Base-by-base conservation (phyloP, 1,140 invertebrate species). In the Neocloeon triangulifer region DNA sequence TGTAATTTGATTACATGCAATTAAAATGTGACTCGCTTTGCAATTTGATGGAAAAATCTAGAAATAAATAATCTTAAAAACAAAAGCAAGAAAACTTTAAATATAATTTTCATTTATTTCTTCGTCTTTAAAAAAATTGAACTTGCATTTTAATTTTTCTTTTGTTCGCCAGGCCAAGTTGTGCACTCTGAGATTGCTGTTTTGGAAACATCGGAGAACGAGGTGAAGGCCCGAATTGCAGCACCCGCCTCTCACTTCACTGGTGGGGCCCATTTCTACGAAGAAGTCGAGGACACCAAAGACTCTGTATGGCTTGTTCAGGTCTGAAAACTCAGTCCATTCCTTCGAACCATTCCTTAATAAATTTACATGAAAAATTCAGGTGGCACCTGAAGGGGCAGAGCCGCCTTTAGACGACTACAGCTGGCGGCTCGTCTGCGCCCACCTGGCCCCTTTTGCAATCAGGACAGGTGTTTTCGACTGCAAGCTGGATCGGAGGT, bases 301-400 rank as follows among this genome's bases (percentile, higher is more conserved):
- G 61, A 64, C 43, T 60, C 58, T 44, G 56, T 61, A 4, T 64
- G 61, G 61, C 35, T 64, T 8, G 55, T 64, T 0, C 56, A 61
- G 39, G 56, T 63, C 5, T 36, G 50, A n/a, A n/a, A n/a, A n/a
- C n/a, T n/a, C n/a, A n/a, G n/a, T n/a, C n/a, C n/a, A n/a, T n/a
- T n/a, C n/a, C n/a, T 12, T 35, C 43, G 6, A 31, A 34, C 32
- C n/a, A n/a, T n/a, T n/a, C n/a, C n/a, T n/a, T n/a, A n/a, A n/a
- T n/a, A n/a, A n/a, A n/a, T n/a, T n/a, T n/a, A n/a, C n/a, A n/a
- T n/a, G n/a, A n/a, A n/a, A n/a, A n/a, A n/a, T n/a, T n/a, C 9
- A 18, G 27, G 10, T 29, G 14, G 26, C 37, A 6, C 32, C 23
- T 14, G 36, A 30, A 14, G 29, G 33, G 9, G 21, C 37, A 15